Percentiles rank a stretch among this genome's conserved stretches.
Conservation (phyloP, 2,888 invertebrate species). For the Erebia palarica region DNA sequence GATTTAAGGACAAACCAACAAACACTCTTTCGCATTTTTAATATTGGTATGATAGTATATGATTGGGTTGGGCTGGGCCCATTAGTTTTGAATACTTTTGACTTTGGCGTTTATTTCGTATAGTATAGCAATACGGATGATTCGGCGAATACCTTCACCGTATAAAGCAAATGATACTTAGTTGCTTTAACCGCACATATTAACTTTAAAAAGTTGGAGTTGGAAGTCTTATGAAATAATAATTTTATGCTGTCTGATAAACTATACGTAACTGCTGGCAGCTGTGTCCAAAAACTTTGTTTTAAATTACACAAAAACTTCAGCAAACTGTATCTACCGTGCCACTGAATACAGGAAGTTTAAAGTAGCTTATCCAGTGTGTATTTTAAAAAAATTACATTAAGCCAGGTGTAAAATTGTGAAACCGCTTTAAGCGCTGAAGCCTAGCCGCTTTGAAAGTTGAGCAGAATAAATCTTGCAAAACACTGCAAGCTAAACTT, state of each 20-base stretch:
- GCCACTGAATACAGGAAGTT: slow-evolving; percentile 21
- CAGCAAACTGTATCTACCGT: background rate
- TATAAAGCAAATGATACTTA: no score
- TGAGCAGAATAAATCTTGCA: slow-evolving; percentile 1
- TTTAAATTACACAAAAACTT: slow-evolving; percentile 9
- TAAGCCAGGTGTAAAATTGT: slow-evolving; percentile 37
- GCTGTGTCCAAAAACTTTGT: background rate
- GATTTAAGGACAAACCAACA: no score
- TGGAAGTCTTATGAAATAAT: background rate
- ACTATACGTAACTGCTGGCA: background rate
- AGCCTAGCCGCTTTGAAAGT: slow-evolving; percentile 39
- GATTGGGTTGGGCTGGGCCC: no score
- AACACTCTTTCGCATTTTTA: no score
- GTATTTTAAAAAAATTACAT: slow-evolving; percentile 34
- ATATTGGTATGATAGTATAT: no score
- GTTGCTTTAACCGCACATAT: no score
- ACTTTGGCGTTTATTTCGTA: no score
- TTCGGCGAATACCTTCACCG: no score
- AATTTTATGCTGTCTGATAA: background rate
- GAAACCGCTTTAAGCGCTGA: slow-evolving; percentile 38
- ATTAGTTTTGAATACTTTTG: no score
- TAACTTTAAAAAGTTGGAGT: no score
- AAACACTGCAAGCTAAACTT: background rate
- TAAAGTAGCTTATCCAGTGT: slow-evolving; percentile 27
- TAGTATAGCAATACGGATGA: no score